phyloP scores from a whole-genome alignment of 2,888 invertebrate species.

The Lasioglossum zephyrum region DNA sequence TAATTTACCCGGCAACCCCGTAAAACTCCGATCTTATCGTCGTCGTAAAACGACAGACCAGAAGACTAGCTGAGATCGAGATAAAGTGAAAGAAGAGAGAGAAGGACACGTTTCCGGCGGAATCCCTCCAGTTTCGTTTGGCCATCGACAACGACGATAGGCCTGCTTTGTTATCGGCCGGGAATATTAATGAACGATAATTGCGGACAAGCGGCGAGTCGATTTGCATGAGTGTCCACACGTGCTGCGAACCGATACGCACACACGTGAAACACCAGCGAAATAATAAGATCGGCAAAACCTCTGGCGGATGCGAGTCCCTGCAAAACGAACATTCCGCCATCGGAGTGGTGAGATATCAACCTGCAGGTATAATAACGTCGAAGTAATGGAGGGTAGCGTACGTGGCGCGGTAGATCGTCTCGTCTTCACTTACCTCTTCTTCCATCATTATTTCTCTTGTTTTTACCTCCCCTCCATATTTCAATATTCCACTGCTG shows the following conservation, averaged over 20 bases:
- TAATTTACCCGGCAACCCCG: constrained; percentile 1
- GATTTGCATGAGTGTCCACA: neutral
- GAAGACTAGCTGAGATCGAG: neutral
- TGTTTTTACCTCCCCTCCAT: neutral
- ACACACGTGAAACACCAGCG: neutral
- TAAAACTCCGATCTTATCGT: neutral
- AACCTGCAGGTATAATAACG: constrained; percentile 77
- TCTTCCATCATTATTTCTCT: neutral
- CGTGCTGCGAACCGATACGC: neutral
- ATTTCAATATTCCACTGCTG: constrained; percentile 29
- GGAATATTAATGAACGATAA: neutral
- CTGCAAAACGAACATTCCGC: constrained; percentile 74
- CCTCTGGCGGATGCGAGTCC: neutral
- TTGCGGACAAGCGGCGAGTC: neutral
- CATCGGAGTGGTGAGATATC: constrained; percentile 65
- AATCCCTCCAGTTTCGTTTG: neutral
- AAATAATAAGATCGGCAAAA: neutral
- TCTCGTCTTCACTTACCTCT: neutral
- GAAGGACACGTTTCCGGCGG: neutral
- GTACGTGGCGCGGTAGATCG: neutral
- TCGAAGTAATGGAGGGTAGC: constrained; percentile 76
- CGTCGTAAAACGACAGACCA: neutral
- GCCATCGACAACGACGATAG: neutral
- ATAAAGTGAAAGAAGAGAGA: neutral
- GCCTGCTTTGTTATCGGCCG: neutral